phyloP scores from a whole-genome alignment of 1,140 invertebrate species.

The Hyposmocoma kahamanoa region DNA sequence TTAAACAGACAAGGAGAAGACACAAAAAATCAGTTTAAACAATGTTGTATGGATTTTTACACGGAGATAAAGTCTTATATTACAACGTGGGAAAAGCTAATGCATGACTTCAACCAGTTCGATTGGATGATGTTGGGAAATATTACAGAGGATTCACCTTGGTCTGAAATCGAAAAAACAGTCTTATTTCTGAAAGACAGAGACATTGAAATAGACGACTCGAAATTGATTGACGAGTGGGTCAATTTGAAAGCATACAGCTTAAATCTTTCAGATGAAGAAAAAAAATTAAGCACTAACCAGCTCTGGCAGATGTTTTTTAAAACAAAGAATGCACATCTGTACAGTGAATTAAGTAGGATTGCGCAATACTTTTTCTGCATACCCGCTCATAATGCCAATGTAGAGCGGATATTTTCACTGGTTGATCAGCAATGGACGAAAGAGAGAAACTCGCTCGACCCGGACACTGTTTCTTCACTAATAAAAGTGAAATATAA shows the following conservation, averaged over 20 bases:
- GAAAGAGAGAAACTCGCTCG: constrained; percentile 8
- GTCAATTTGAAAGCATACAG: constrained; percentile 12
- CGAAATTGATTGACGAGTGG: constrained; percentile 12
- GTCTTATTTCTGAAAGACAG: background rate
- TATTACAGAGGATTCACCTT: background rate
- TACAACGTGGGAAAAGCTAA: background rate
- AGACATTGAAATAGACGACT: constrained; percentile 8
- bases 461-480: constrained; percentile 2
- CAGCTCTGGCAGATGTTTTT: background rate
- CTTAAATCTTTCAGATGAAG: constrained; percentile 7
- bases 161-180: background rate
- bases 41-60: background rate
- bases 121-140: background rate
- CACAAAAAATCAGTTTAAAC: constrained; percentile 4
- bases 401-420: constrained; percentile 13
- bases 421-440: constrained; percentile 13
- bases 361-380: constrained; percentile 14
- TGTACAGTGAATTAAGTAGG: constrained; percentile 8
- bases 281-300: constrained; percentile 5
- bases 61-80: background rate
- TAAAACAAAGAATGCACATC: constrained; percentile 7
- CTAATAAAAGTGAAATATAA: constrained; percentile 15
- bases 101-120: background rate
- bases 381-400: constrained; percentile 8
- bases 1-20: constrained; percentile 11